Conservation (phyloP, 37 sponge, comb jelly and placozoan genomes). For the Lycopodina hypogea region DNA sequence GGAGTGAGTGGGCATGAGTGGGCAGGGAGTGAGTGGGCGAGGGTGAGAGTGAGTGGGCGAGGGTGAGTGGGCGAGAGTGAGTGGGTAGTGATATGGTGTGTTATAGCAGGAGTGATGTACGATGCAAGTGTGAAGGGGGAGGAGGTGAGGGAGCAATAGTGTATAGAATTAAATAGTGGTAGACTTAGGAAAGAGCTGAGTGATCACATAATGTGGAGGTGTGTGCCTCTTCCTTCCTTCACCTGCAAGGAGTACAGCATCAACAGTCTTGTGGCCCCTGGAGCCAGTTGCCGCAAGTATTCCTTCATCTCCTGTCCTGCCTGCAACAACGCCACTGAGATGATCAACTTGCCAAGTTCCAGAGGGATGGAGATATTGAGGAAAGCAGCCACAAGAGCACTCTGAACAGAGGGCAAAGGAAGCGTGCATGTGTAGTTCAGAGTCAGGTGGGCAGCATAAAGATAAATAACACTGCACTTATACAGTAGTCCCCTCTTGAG, state of each 20-base stretch:
- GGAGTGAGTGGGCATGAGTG: no score
- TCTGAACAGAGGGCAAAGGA: constrained; percentile 17
- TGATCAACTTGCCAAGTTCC: constrained; percentile 61
- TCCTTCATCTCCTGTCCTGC: constrained; percentile 24
- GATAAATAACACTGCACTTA: no score
- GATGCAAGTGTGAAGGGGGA: no score
- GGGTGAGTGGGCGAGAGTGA: not conserved
- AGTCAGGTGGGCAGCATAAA: no score
- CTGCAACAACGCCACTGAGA: constrained; percentile 43
- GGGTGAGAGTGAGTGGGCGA: not conserved
- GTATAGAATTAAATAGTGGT: no score
- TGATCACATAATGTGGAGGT: no score
- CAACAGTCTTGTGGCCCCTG: constrained; percentile 23
- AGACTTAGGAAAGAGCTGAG: no score
- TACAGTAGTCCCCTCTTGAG: no score
- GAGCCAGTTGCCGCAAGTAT: constrained; percentile 27
- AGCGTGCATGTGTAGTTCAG: no score
- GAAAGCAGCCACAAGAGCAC: constrained; percentile 69
- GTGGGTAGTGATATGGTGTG: no score
- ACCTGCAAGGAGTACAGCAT: constrained; percentile 54
- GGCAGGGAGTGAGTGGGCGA: no score
- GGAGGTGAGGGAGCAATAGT: not conserved
- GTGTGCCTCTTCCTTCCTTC: not conserved
- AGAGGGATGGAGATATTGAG: constrained; percentile 70
- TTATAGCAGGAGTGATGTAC: no score